Conservation (phyloP, 2,797 vertebrate species). For the Spondyliosoma cantharus region DNA sequence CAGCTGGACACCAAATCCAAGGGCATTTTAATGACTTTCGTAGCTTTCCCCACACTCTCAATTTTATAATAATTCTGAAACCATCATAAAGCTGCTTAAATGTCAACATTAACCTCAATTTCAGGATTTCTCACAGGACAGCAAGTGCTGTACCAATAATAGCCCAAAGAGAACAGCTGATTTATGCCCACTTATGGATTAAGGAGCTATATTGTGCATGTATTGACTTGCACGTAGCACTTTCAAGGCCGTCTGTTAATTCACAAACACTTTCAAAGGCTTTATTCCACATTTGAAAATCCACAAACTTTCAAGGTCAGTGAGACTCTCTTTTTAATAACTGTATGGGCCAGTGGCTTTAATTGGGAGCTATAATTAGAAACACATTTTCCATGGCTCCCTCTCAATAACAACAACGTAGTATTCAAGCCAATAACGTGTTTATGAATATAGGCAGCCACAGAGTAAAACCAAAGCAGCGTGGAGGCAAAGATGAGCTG, state of each 20-base stretch:
- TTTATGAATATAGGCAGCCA: constrained; percentile 12
- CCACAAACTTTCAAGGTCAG: constrained; percentile 70
- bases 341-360: constrained; percentile 63
- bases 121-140: constrained; percentile 31
- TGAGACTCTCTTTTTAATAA: constrained; percentile 57
- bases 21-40: constrained; percentile 33
- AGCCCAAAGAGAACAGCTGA: constrained; percentile 26
- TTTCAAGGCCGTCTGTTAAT: constrained; percentile 46
- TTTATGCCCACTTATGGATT: constrained; percentile 40
- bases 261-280: constrained; percentile 37
- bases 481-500: constrained; percentile 20
- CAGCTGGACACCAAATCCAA: constrained; percentile 34
- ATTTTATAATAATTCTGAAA: constrained; percentile 22
- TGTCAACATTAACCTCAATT: constrained; percentile 56
- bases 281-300: constrained; percentile 45
- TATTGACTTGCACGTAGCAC: constrained; percentile 9
- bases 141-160: constrained; percentile 16
- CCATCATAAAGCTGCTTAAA: constrained; percentile 48
- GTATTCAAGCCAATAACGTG: constrained; percentile 14
- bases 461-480: constrained; percentile 3
- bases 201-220: constrained; percentile 11
- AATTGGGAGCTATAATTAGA: constrained; percentile 71
- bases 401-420: constrained; percentile 11
- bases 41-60: constrained; percentile 18
- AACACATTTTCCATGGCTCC: constrained; percentile 50